Evolutionary conservation across 2,113 vertebrate species (phyloP), one percentile per base, ranked within the genome.

Genomic region (Paramormyrops kingsleyae): DNA sequence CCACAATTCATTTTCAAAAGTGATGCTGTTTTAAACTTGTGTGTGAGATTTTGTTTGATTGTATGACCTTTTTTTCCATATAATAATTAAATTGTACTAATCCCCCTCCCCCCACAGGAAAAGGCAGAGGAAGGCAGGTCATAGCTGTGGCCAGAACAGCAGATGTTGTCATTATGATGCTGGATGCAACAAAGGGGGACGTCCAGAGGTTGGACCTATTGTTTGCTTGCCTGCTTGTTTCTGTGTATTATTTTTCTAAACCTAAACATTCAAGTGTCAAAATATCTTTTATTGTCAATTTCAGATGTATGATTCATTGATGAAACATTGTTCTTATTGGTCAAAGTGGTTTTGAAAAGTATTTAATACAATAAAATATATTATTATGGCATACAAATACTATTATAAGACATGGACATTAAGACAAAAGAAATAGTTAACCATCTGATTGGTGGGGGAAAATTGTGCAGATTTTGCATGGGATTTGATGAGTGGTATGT

Each of bases 111-210:
- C 89, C 53, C 46, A 15, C 90, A 99, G 99, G 99, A 87, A 99
- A 99, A 95, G 99, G 99, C 80, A 95, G 99, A 92, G 99, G 99
- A 87, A 97, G 98, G 52, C 99, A 99, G 92, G 99, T 99, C 92
- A 99, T 99, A 0, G 99, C 99, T 0, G 99, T 99, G 70, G 99
- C 99, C 87, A 96, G 99, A 92, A 99, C 99, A 0, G 97, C 99
- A 2, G 99, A 99, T 0, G 98, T 99, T 0, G 98, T 99, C 59
- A 98, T 99, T 92, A 99, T 99, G 99, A 99, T 99, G 99, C 93
- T 99, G 95, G 99, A 99, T 35, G 98, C 99, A 92, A 99, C 98
- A 3, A 99, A 99, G 94, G 99, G 99, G 35, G 98, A 99, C 59
- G 97, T 99, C 2, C 99, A 99, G 94, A 98, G 98, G 99, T 97